Evolutionary conservation across 2,888 invertebrate genomes (phyloP).

Genomic region (Drosophila villosipedis): DNA sequence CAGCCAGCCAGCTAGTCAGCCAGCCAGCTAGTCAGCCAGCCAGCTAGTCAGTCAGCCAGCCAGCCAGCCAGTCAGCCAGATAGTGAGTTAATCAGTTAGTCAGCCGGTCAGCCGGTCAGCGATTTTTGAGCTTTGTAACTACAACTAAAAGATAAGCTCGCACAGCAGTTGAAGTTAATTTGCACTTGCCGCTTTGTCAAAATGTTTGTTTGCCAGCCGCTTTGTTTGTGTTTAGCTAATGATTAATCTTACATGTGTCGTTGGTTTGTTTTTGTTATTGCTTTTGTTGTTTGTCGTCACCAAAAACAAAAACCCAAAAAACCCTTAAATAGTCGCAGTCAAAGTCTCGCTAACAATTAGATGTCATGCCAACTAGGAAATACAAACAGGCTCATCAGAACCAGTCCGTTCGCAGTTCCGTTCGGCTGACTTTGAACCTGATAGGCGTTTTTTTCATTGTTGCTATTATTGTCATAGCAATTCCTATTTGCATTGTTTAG

Average conservation of each 20-base stretch:
- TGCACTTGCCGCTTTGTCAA: slow-evolving; percentile 24
- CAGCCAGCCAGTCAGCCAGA: not conserved
- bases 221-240: slow-evolving; percentile 45
- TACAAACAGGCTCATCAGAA: slow-evolving; percentile 55
- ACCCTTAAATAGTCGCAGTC: slow-evolving; percentile 74
- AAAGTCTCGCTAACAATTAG: slow-evolving; percentile 61
- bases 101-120: not conserved
- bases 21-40: not conserved
- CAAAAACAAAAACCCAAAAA: slow-evolving; percentile 50
- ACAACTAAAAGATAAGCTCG: slow-evolving; percentile 46
- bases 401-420: slow-evolving; percentile 3
- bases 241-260: slow-evolving; percentile 27
- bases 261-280: slow-evolving; percentile 18
- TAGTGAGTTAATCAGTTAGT: not conserved
- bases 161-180: slow-evolving; percentile 29
- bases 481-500: slow-evolving; percentile 68
- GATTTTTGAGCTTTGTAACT: slow-evolving; percentile 12
- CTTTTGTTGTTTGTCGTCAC: slow-evolving; percentile 60
- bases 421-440: slow-evolving; percentile 40
- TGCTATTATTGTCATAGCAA: slow-evolving; percentile 41
- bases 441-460: slow-evolving; percentile 19
- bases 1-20: not conserved
- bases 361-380: slow-evolving; percentile 70
- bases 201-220: slow-evolving; percentile 40
- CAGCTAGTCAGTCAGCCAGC: not conserved